Conservation (phyloP, 2,888 invertebrate species). For the Agapetus fuscipes region DNA sequence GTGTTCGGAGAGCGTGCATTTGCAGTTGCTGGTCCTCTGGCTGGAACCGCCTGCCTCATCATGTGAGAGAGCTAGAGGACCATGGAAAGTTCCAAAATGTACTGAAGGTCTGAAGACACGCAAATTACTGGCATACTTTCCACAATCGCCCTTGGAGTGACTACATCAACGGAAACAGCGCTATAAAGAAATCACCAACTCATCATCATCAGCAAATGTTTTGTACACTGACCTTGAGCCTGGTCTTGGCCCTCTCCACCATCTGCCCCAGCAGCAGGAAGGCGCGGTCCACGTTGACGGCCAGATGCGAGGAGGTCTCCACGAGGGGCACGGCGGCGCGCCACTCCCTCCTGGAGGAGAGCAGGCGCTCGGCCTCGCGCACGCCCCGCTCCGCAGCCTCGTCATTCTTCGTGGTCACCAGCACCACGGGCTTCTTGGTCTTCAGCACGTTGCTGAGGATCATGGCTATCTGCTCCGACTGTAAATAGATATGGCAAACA, state of each 20-base stretch:
- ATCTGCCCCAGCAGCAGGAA: slow-evolving; percentile 85
- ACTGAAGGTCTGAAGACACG: no score
- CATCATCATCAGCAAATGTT: no score
- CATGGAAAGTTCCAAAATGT: no score
- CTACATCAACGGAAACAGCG: no score
- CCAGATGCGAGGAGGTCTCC: slow-evolving; percentile 92
- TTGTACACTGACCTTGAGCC: slow-evolving; percentile 50
- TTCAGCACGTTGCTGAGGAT: slow-evolving; percentile 80
- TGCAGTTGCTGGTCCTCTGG: no score
- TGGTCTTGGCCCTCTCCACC: slow-evolving; percentile 81
- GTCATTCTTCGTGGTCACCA: slow-evolving; percentile 94
- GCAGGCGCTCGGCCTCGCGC: slow-evolving; percentile 80
- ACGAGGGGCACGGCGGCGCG: slow-evolving; percentile 81
- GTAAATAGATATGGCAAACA: slow-evolving; percentile 17
- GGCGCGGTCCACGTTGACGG: slow-evolving; percentile 91
- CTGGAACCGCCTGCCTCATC: no score
- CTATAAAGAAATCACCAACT: no score
- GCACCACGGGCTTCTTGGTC: slow-evolving; percentile 89
- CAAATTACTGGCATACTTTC: no score
- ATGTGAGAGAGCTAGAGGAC: no score
- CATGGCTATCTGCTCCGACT: slow-evolving; percentile 68
- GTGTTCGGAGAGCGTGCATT: no score
- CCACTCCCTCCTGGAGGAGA: slow-evolving; percentile 79
- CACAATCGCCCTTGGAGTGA: no score
- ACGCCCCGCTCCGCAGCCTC: slow-evolving; percentile 81